phyloP scores from a whole-genome alignment of 2,113 vertebrate genomes.

The Herpailurus yagouaroundi region DNA sequence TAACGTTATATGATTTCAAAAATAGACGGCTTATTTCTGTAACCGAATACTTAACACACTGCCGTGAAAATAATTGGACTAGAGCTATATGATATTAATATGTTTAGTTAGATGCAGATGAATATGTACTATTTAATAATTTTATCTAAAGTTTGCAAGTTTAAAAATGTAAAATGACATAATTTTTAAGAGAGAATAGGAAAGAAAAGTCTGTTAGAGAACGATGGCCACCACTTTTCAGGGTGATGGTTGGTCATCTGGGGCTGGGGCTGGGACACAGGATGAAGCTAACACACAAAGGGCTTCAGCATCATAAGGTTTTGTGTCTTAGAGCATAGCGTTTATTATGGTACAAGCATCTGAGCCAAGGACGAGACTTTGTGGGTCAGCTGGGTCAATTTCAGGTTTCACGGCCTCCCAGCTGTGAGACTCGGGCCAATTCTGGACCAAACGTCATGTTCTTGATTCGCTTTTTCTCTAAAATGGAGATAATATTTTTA shows the following conservation, averaged over 20 bases:
- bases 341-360: background rate
- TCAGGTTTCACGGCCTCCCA: background rate
- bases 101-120: background rate
- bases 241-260: background rate
- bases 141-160: background rate
- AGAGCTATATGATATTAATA: background rate
- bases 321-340: background rate
- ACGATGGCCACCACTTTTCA: background rate
- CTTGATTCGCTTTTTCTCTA: background rate
- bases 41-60: background rate
- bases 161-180: background rate
- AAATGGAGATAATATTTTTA: background rate
- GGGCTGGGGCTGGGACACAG: background rate
- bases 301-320: background rate
- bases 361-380: background rate
- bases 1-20: constrained; percentile 22
- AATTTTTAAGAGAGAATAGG: background rate
- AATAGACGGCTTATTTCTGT: background rate
- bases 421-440: background rate
- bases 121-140: background rate
- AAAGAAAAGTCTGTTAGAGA: background rate
- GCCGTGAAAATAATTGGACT: background rate
- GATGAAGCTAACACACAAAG: background rate
- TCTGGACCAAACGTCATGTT: background rate
- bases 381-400: background rate